Conservation (phyloP, 2,888 invertebrate species). For the Heliothis peltigera region DNA sequence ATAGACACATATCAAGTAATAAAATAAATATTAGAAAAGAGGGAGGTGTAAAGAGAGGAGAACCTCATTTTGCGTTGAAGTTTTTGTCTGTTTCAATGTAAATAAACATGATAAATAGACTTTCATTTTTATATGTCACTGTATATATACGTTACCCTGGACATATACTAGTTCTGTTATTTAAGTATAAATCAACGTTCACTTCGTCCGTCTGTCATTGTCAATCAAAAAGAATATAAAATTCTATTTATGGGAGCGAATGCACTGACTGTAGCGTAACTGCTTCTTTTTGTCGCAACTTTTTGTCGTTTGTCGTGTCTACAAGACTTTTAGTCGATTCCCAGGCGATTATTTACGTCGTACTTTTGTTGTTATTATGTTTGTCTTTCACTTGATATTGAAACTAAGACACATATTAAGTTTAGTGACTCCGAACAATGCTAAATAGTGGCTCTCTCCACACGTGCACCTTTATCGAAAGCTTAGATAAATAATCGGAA, state of each 20-base stretch:
- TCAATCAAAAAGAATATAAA: conserved; percentile 35
- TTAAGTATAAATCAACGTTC: conserved; percentile 22
- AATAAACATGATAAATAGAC: neutral
- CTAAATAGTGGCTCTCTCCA: neutral
- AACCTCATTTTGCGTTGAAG: neutral
- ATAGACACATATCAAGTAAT: too few species aligned
- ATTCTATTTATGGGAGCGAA: conserved; percentile 30
- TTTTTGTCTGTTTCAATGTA: neutral
- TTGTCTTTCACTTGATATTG: conserved; percentile 40
- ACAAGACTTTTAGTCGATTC: conserved; percentile 34
- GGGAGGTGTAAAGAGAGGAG: too few species aligned
- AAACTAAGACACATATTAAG: neutral
- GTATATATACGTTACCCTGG: neutral
- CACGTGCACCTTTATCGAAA: neutral
- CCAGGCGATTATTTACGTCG: conserved; percentile 35
- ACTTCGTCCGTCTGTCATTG: conserved; percentile 27
- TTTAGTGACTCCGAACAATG: conserved; percentile 13
- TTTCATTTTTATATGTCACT: too few species aligned
- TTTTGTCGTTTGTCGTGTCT: conserved; percentile 30
- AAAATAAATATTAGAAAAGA: too few species aligned
- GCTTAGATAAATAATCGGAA: neutral
- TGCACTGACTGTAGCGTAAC: conserved; percentile 36
- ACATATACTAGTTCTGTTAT: neutral
- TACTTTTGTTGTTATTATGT: conserved; percentile 6
- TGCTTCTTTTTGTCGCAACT: conserved; percentile 32